phyloP scores from a whole-genome alignment of 2,797 vertebrate genomes.

The Octomys mimax region DNA sequence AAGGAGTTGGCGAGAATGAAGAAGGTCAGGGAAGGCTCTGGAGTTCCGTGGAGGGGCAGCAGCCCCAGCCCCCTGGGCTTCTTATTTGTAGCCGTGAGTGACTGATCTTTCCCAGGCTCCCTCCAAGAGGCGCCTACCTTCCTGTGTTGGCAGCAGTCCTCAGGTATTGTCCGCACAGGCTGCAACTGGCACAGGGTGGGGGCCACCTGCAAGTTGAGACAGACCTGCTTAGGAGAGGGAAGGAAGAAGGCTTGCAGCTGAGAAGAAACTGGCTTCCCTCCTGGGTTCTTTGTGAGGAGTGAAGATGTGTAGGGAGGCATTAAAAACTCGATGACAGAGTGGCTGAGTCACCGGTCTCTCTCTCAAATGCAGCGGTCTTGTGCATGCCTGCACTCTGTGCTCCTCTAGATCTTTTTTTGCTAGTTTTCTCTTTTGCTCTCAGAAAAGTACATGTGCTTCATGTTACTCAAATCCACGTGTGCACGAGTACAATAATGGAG shows the following conservation, averaged over 20 bases:
- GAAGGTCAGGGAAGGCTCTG: neutral
- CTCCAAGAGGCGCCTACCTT: slow-evolving; percentile 87
- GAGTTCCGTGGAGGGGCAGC: neutral
- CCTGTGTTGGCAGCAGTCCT: slow-evolving; percentile 86
- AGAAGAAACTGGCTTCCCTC: slow-evolving; percentile 72
- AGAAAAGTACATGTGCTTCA: slow-evolving; percentile 36
- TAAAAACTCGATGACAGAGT: neutral
- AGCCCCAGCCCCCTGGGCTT: slow-evolving; percentile 62
- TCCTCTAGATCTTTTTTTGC: neutral
- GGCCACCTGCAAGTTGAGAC: slow-evolving; percentile 61
- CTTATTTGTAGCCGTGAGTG: slow-evolving; percentile 83
- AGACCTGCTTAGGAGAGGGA: slow-evolving; percentile 73
- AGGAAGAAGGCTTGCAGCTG: slow-evolving; percentile 76
- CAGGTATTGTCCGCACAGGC: slow-evolving; percentile 83
- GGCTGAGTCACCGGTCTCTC: neutral
- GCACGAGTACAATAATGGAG: neutral
- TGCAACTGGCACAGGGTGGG: slow-evolving; percentile 64
- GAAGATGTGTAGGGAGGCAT: neutral
- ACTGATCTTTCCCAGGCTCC: slow-evolving; percentile 84
- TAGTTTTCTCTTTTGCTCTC: neutral
- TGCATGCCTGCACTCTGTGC: neutral
- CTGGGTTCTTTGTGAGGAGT: slow-evolving; percentile 76
- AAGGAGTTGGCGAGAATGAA: neutral
- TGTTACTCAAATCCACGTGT: slow-evolving; percentile 2
- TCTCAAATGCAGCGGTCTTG: neutral